These are phyloP conservation scores for Lithophane semibrunnea DNA, from an alignment of 2,888 invertebrate species.

Conservation along the genomic window DNA sequence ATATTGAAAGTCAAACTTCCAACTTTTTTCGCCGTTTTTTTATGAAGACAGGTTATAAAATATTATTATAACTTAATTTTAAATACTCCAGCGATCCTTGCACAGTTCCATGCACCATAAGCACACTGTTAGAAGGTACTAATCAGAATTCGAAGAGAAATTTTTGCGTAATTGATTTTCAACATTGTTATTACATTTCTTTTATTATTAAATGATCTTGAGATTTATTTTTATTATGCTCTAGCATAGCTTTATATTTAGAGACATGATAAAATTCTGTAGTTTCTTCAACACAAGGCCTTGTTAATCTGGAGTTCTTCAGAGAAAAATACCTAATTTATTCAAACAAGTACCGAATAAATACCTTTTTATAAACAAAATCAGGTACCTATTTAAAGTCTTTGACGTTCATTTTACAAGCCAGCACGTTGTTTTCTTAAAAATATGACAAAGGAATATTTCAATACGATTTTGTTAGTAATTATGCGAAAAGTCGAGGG, in stretches of 20 bases:
- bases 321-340: conserved; percentile 11
- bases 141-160: background rate
- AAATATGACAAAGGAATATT: conserved; percentile 14
- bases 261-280: background rate
- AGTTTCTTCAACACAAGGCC: background rate
- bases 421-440: background rate
- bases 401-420: conserved; percentile 16
- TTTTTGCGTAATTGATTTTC: background rate
- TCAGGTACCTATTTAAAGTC: background rate
- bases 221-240: background rate
- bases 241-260: background rate
- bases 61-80: too few species aligned
- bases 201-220: background rate
- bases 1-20: too few species aligned
- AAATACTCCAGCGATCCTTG: too few species aligned
- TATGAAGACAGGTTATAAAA: too few species aligned
- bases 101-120: too few species aligned
- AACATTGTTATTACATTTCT: background rate
- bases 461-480: conserved; percentile 16
- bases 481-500: conserved; percentile 22
- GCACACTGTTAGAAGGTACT: background rate
- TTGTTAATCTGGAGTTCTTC: background rate
- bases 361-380: background rate
- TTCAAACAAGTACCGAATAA: background rate
- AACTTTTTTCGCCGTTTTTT: too few species aligned